Evolutionary conservation across 1,140 invertebrate species (phyloP).

Genomic region (Heterodera schachtii): DNA sequence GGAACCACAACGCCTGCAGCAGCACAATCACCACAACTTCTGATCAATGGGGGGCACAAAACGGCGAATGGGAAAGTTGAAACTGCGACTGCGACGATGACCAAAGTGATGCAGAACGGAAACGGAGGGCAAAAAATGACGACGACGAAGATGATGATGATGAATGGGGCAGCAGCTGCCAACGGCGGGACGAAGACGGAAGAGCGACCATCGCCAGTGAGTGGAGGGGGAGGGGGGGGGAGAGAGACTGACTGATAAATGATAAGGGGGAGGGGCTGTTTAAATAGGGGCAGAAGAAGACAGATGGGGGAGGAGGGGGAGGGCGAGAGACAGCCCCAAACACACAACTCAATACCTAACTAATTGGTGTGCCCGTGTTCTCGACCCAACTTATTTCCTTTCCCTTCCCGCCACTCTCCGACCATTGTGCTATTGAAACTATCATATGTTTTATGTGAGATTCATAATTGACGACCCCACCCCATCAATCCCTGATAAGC

Average conservation of each 20-base stretch:
- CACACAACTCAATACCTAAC: background rate
- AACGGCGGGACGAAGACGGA: background rate
- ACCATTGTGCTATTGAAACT: too few species aligned
- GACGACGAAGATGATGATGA: background rate
- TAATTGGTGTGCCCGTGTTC: background rate
- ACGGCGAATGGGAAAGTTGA: background rate
- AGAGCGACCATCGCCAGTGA: background rate
- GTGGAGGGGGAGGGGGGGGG: background rate
- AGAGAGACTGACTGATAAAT: background rate
- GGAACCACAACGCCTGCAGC: background rate
- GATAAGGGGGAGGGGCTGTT: background rate
- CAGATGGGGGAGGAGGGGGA: background rate
- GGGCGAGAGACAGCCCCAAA: background rate
- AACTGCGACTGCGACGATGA: background rate
- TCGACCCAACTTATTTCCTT: too few species aligned
- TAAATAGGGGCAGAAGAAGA: background rate
- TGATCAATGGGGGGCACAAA: background rate
- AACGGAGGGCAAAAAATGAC: too few species aligned
- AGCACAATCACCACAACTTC: background rate
- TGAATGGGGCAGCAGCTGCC: background rate
- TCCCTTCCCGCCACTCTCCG: too few species aligned
- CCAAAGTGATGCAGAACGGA: too few species aligned
- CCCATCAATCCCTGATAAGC: too few species aligned
- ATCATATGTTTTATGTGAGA: too few species aligned
- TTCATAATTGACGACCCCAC: too few species aligned